These are phyloP conservation scores for Dendroctonus ponderosae DNA, from an alignment of 1,140 invertebrate genomes.

Conservation along the genomic window DNA sequence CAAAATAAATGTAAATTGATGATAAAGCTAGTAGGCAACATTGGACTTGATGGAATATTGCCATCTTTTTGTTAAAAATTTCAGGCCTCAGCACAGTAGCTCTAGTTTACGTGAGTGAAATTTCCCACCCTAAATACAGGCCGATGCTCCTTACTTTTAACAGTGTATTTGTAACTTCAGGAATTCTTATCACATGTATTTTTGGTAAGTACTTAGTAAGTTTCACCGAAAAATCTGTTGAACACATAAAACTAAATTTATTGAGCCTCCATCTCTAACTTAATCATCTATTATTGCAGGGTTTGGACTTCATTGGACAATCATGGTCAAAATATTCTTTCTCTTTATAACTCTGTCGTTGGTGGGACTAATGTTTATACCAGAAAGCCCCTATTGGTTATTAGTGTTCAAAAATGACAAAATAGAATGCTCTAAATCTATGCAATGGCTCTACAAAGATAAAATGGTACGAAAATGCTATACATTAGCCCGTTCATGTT, in stretches of 20 bases:
- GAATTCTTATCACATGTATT: constrained; percentile 57
- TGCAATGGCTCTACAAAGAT: constrained; percentile 52
- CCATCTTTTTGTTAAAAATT: constrained; percentile 3
- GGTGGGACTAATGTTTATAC: constrained; percentile 51
- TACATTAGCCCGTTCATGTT: not conserved
- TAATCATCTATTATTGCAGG: constrained; percentile 47
- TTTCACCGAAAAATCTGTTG: too few species aligned
- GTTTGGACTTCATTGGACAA: constrained; percentile 53
- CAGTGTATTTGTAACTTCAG: constrained; percentile 58
- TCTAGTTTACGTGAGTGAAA: constrained; percentile 60
- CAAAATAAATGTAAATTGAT: too few species aligned
- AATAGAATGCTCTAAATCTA: constrained; percentile 46
- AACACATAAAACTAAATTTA: too few species aligned
- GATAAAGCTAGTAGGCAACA: too few species aligned
- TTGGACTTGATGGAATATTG: too few species aligned
- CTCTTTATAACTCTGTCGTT: constrained; percentile 35
- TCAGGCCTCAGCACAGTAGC: constrained; percentile 55
- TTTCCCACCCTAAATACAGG: constrained; percentile 55
- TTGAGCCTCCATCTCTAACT: too few species aligned
- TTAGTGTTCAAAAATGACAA: constrained; percentile 50
- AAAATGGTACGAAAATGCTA: constrained; percentile 25
- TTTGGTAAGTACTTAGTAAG: constrained; percentile 37
- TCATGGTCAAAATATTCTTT: constrained; percentile 52
- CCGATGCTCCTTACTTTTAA: constrained; percentile 58
- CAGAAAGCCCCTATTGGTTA: constrained; percentile 62